phyloP scores from a whole-genome alignment of 2,797 vertebrate genomes.

The Myotis pilosus region DNA sequence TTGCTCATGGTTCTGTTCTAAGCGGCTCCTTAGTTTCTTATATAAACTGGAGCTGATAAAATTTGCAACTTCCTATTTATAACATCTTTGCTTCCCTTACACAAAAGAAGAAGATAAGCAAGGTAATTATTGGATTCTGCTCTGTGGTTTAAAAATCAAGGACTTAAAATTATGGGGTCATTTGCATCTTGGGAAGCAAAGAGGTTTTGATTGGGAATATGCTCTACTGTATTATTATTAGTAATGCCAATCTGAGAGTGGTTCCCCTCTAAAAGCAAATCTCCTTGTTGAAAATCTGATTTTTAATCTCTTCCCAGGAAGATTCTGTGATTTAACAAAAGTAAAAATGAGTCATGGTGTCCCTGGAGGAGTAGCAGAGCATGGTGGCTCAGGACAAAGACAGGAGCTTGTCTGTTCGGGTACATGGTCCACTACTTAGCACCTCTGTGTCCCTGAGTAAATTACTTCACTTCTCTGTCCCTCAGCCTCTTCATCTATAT shows the following conservation, averaged over 20 bases:
- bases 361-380: not conserved
- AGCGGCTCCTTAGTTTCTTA: conserved; percentile 34
- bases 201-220: conserved; percentile 11
- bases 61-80: conserved; percentile 56
- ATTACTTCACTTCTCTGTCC: not conserved
- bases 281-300: conserved; percentile 22
- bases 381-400: not conserved
- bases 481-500: not conserved
- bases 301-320: conserved; percentile 20
- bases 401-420: not conserved
- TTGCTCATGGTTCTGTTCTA: conserved; percentile 43
- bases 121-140: conserved; percentile 51
- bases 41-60: conserved; percentile 41
- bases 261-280: conserved; percentile 20
- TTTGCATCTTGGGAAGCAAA: conserved; percentile 32
- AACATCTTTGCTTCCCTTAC: conserved; percentile 42
- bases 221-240: not conserved
- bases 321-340: not conserved
- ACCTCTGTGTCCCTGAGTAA: not conserved
- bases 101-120: conserved; percentile 53
- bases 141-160: conserved; percentile 46
- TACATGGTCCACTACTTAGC: not conserved
- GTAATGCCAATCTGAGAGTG: not conserved
- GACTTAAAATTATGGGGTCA: conserved; percentile 35
- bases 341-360: not conserved